These are phyloP conservation scores for Botrylloides violaceus DNA, from an alignment of 23 tunicate genomes.

Conservation along the genomic window DNA sequence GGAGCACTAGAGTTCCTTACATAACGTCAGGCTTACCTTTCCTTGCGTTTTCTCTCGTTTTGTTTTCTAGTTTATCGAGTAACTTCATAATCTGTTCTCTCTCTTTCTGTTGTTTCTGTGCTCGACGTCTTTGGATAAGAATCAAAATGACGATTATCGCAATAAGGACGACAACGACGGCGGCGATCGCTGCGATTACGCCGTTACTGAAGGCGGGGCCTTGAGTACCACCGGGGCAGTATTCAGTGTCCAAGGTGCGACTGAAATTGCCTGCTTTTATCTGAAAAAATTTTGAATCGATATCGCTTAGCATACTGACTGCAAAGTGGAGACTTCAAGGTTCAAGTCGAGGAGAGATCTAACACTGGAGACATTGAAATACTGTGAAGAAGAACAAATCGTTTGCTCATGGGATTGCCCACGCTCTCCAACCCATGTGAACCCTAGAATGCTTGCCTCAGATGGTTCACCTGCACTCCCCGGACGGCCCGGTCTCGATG, in stretches of 20 bases:
- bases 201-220: background rate
- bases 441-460: too few relatives aligned
- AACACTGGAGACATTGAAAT: too few relatives aligned
- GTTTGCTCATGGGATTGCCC: too few relatives aligned
- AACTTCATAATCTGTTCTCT: constrained; percentile 40
- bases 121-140: constrained; percentile 14
- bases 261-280: constrained; percentile 16
- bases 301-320: too few relatives aligned
- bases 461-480: too few relatives aligned
- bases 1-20: too few relatives aligned
- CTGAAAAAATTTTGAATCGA: background rate
- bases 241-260: background rate
- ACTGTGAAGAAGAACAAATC: too few relatives aligned
- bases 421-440: too few relatives aligned
- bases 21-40: constrained; percentile 52
- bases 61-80: constrained; percentile 86
- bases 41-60: constrained; percentile 82
- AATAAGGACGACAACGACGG: constrained; percentile 32
- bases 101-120: constrained; percentile 36
- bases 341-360: too few relatives aligned
- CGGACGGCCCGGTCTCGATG: too few relatives aligned
- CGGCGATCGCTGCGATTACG: constrained; percentile 8
- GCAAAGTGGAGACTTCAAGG: too few relatives aligned
- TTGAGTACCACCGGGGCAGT: constrained; percentile 4
- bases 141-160: constrained; percentile 21